Percentiles rank a stretch among this genome's conserved stretches.
These are phyloP conservation scores for Creontiades dilutus DNA, from an alignment of 2,888 invertebrate genomes.

Conservation along the genomic window DNA sequence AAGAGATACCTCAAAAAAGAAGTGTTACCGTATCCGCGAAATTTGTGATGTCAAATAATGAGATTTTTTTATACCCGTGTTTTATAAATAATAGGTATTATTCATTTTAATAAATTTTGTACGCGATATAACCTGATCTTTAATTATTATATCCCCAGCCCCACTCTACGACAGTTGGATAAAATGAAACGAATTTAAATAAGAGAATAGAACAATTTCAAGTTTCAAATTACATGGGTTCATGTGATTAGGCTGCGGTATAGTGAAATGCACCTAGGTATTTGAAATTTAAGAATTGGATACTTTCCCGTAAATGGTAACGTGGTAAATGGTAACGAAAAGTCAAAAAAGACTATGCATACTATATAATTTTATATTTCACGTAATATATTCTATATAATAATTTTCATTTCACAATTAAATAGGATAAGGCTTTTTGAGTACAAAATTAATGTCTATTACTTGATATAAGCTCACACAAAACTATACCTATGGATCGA, in stretches of 20 bases:
- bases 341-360: too few relatives aligned
- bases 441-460: slow-evolving; percentile 44
- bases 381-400: neutral
- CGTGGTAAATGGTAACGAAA: too few relatives aligned
- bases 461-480: slow-evolving; percentile 49
- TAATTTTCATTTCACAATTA: slow-evolving; percentile 17
- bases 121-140: neutral
- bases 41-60: slow-evolving; percentile 59
- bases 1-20: slow-evolving; percentile 36
- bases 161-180: too few relatives aligned
- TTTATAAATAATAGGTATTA: slow-evolving; percentile 40
- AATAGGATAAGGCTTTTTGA: slow-evolving; percentile 38
- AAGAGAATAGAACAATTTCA: too few relatives aligned
- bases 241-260: too few relatives aligned
- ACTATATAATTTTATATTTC: neutral
- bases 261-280: too few relatives aligned
- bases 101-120: slow-evolving; percentile 54
- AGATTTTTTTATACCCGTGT: slow-evolving; percentile 59
- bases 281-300: too few relatives aligned
- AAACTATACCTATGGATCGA: slow-evolving; percentile 30
- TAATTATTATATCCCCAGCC: too few relatives aligned
- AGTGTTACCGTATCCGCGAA: slow-evolving; percentile 73
- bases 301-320: too few relatives aligned
- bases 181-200: neutral
- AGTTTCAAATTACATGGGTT: too few relatives aligned